Conservation (phyloP, 2,888 invertebrate species). For the Acanthosoma haemorrhoidale region DNA sequence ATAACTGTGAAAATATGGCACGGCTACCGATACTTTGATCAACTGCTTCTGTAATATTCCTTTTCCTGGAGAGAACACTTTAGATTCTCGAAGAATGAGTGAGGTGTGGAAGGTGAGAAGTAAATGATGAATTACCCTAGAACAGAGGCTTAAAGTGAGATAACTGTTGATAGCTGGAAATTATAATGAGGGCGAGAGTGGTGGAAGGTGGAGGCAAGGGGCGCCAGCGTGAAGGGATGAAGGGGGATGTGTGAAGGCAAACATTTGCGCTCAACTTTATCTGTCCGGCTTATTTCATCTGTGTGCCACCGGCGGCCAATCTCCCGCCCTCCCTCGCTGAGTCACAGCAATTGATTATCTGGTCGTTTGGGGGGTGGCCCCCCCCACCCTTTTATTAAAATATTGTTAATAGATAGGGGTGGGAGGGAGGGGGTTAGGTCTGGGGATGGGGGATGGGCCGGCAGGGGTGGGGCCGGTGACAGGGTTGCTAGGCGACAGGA, state of each 20-base stretch:
- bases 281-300: slow-evolving; percentile 3
- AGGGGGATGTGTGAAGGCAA: neutral
- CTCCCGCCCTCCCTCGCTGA: neutral
- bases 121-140: too few species aligned
- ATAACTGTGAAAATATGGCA: too few species aligned
- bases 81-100: too few species aligned
- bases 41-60: too few species aligned
- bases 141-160: too few species aligned
- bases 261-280: slow-evolving; percentile 8
- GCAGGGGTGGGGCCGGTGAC: neutral
- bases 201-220: neutral
- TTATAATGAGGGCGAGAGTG: neutral
- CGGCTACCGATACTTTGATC: too few species aligned
- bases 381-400: slow-evolving; percentile 14
- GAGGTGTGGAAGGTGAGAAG: too few species aligned
- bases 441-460: neutral
- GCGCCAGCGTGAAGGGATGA: neutral
- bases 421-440: neutral
- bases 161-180: too few species aligned
- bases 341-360: neutral
- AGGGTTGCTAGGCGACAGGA: slow-evolving; percentile 24
- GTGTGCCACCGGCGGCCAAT: neutral
- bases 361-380: too few species aligned
- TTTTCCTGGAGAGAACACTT: too few species aligned
- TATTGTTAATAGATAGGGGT: slow-evolving; percentile 2